Percentiles rank a stretch among this genome's conserved stretches.
phyloP scores from a whole-genome alignment of 2,113 vertebrate species.

The Tragelaphus buxtoni region DNA sequence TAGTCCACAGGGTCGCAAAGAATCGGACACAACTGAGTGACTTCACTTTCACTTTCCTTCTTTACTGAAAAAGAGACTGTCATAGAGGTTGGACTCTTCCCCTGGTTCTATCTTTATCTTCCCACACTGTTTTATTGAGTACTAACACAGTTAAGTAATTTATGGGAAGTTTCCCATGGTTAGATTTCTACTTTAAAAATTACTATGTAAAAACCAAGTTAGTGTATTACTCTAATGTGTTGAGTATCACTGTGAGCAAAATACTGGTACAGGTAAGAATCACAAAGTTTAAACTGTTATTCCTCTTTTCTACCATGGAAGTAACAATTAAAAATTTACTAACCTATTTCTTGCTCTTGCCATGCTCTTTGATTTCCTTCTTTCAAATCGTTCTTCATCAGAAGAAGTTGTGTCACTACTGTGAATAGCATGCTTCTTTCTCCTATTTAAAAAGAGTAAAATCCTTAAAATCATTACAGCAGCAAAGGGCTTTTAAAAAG shows the following conservation, averaged over 20 bases:
- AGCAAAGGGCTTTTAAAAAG: neutral
- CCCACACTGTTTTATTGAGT: neutral
- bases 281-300: neutral
- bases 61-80: neutral
- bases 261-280: neutral
- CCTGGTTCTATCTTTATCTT: neutral
- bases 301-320: neutral
- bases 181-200: neutral
- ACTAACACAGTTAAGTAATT: neutral
- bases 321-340: neutral
- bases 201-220: neutral
- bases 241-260: neutral
- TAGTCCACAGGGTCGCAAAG: too few relatives aligned
- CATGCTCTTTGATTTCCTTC: conserved; percentile 98
- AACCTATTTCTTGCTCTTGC: conserved; percentile 96
- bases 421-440: conserved; percentile 99
- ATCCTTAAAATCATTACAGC: neutral
- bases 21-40: rapidly evolving
- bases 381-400: conserved; percentile 98
- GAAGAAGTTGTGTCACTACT: conserved; percentile 99
- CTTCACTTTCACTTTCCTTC: too few relatives aligned
- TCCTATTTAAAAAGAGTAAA: conserved; percentile 80
- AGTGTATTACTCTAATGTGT: neutral
- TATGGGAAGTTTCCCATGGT: neutral
- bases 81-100: neutral